Conservation (phyloP, 2,797 vertebrate species). For the Leuciscus waleckii region DNA sequence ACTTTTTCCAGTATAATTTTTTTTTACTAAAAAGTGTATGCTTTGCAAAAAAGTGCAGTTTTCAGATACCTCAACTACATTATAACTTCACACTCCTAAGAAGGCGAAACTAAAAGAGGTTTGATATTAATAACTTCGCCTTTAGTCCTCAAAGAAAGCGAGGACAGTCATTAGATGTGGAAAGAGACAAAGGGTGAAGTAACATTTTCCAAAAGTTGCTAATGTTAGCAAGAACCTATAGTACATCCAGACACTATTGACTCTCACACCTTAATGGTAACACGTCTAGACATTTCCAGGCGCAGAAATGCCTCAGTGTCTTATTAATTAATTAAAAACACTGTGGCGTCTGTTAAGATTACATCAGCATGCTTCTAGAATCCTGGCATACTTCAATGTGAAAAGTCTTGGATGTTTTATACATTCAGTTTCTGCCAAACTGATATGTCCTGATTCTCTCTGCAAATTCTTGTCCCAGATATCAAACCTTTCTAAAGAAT, state of each 20-base stretch:
- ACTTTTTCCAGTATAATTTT: conserved; percentile 16
- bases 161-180: conserved; percentile 37
- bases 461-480: conserved; percentile 46
- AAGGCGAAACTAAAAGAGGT: conserved; percentile 27
- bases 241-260: conserved; percentile 57
- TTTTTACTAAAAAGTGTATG: conserved; percentile 34
- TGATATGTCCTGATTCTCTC: conserved; percentile 42
- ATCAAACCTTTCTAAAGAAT: conserved; percentile 1
- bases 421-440: conserved; percentile 16
- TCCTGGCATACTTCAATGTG: conserved; percentile 25
- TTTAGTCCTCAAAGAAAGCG: conserved; percentile 25
- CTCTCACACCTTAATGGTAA: conserved; percentile 48
- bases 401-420: conserved; percentile 20
- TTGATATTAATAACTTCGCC: conserved; percentile 53
- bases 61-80: conserved; percentile 19
- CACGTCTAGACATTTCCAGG: conserved; percentile 49
- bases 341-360: conserved; percentile 47
- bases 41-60: conserved; percentile 23
- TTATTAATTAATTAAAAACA: conserved; percentile 55
- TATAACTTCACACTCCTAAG: conserved; percentile 21
- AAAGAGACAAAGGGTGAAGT: conserved; percentile 43
- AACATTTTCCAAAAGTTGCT: conserved; percentile 53
- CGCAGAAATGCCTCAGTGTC: conserved; percentile 53
- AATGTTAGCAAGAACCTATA: conserved; percentile 53
- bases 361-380: conserved; percentile 50